Conservation (phyloP, 2,888 invertebrate species). For the Chrysotoxum bicinctum region DNA sequence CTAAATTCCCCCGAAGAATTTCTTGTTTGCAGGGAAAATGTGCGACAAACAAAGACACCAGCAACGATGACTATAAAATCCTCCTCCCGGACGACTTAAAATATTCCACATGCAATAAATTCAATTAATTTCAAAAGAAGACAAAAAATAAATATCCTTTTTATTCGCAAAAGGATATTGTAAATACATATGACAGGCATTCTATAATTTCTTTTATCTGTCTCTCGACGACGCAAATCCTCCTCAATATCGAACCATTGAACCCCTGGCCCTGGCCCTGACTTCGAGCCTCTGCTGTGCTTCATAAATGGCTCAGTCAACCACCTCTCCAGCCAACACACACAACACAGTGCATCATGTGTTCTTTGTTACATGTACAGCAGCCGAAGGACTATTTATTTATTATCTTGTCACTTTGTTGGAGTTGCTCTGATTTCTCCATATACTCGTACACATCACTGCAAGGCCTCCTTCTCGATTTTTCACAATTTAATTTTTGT, state of each 20-base stretch:
- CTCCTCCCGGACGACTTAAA: slow-evolving; percentile 34
- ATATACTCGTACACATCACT: slow-evolving; percentile 24
- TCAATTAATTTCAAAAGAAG: slow-evolving; percentile 79
- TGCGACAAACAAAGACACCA: slow-evolving; percentile 48
- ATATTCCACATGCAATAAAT: slow-evolving; percentile 76
- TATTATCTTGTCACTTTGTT: slow-evolving; percentile 72
- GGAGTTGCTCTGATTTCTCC: slow-evolving; percentile 51
- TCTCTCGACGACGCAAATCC: slow-evolving; percentile 44
- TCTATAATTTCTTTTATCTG: slow-evolving; percentile 74
- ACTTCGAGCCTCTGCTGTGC: background rate
- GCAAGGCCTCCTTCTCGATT: slow-evolving; percentile 44
- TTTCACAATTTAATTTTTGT: slow-evolving; percentile 71
- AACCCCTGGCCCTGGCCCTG: background rate
- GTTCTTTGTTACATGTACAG: slow-evolving; percentile 32
- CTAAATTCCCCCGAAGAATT: background rate
- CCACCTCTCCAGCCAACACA: background rate
- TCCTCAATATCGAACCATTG: slow-evolving; percentile 21
- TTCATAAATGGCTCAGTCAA: slow-evolving; percentile 45
- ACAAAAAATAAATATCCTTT: slow-evolving; percentile 73
- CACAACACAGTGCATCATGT: slow-evolving; percentile 16
- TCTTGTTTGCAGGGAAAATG: slow-evolving; percentile 6
- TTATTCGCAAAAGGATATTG: slow-evolving; percentile 49
- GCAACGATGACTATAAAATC: slow-evolving; percentile 27
- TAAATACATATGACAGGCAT: slow-evolving; percentile 79
- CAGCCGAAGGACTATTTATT: slow-evolving; percentile 66